Evolutionary conservation across 2,113 vertebrate species (phyloP), one percentile per base, ranked within the genome.

Genomic region (Orientallactaga bullata): DNA sequence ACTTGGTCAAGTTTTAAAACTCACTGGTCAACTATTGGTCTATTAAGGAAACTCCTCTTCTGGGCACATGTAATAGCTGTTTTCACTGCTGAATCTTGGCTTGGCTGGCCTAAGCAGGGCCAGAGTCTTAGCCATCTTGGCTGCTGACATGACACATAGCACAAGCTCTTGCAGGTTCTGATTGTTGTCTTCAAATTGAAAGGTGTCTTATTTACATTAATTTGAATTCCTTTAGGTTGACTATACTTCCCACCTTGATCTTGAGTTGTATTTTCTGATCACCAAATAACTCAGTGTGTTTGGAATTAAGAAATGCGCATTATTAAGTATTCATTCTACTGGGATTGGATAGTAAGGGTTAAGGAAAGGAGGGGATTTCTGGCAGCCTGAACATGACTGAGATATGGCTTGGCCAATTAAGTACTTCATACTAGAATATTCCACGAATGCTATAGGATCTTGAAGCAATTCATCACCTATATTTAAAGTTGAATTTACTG

Each of bases 401-500:
- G 83, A 51, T 77, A 87, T 65, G 82, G 77, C 74, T 95, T 42
- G 7, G 37, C 97, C 94, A 94, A 60, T 79, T 78, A 96, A 96
- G 97, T 74, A 80, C 78, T 94, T 95, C 95, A 76, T 7, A 0
- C 15, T 73, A 96, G 93, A 96, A 55, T 91, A 95, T 94, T 96
- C 95, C 95, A 92, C 26, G 85, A 96, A 97, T 93, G 96, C 96
- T 94, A 97, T 68, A 93, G 96, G 96, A 94, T 21, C 95, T 96
- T 78, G 60, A 98, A 98, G 96, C 91, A 96, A 98, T 98, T 98
- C 97, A 98, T 98, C 98, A 98, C 96, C 90, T 97, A 98, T 98
- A 98, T 98, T 98, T 98, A 98, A 98, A 98, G 98, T 98, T 98
- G 98, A 98, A 98, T 98, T 98, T 98, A 98, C 98, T 37, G 98